phyloP scores from a whole-genome alignment of 2,797 vertebrate species.

The Salmo trutta region DNA sequence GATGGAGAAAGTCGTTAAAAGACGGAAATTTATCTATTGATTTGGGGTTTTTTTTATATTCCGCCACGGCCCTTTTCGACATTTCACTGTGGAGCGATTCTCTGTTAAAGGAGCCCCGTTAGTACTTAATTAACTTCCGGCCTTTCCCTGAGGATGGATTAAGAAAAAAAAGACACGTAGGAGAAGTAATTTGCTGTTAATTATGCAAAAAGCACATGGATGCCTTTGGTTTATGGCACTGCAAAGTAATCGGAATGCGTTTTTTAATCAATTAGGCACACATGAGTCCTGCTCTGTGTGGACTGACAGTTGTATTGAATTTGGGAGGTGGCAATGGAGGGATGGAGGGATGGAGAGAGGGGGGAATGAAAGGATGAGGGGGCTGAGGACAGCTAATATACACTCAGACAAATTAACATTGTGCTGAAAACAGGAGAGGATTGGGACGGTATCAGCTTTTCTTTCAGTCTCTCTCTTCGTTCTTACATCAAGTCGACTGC shows the following conservation, averaged over 20 bases:
- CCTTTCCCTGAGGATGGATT: slow-evolving; percentile 45
- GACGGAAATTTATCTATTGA: slow-evolving; percentile 17
- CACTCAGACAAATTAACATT: not conserved
- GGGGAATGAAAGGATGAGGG: not conserved
- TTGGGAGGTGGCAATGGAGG: not conserved
- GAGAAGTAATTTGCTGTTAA: slow-evolving; percentile 50
- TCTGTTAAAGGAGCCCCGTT: slow-evolving; percentile 21
- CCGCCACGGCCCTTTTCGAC: not conserved
- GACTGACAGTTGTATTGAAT: slow-evolving; percentile 18
- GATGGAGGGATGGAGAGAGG: not conserved
- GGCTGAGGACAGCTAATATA: slow-evolving; percentile 1
- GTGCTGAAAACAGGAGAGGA: not conserved
- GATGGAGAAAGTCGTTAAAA: not conserved
- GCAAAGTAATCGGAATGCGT: slow-evolving; percentile 32
- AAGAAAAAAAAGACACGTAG: slow-evolving; percentile 38
- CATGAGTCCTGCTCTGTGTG: slow-evolving; percentile 15
- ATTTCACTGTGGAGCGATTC: slow-evolving; percentile 14
- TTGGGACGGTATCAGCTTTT: slow-evolving; percentile 8
- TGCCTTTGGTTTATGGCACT: slow-evolving; percentile 32
- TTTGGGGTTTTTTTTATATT: slow-evolving; percentile 19
- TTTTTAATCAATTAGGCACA: slow-evolving; percentile 49
- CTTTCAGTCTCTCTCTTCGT: not conserved
- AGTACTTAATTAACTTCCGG: slow-evolving; percentile 49
- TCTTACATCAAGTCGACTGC: not conserved
- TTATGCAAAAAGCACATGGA: slow-evolving; percentile 43